Percentiles rank a stretch among this genome's conserved stretches.
Conservation (phyloP, 2,113 vertebrate genomes). For the Oreochromis tanganicae region DNA sequence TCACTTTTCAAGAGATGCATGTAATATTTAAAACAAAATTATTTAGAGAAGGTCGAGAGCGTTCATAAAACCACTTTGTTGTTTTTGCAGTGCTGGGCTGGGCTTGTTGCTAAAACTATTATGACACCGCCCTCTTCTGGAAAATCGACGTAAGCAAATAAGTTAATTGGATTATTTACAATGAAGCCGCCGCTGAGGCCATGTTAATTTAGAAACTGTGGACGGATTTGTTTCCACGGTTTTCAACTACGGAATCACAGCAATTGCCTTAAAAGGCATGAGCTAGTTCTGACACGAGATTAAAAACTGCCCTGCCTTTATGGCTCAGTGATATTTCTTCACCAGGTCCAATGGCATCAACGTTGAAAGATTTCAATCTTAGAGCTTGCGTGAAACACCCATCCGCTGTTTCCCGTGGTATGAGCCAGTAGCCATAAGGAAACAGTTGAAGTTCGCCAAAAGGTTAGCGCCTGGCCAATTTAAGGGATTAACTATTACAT, state of each 20-base stretch:
- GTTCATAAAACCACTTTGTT: background rate
- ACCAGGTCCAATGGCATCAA: background rate
- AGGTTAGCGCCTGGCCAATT: background rate
- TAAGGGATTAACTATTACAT: background rate
- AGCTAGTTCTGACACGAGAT: background rate
- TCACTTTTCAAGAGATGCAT: background rate
- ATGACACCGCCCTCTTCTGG: conserved; percentile 70
- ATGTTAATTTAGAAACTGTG: background rate
- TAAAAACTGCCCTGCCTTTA: background rate
- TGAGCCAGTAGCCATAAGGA: background rate
- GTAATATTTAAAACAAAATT: background rate
- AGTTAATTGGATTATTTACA: conserved; percentile 47
- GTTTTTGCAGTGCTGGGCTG: background rate
- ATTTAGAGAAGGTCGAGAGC: background rate
- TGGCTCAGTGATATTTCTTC: background rate
- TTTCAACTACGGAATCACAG: background rate
- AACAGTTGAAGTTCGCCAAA: background rate
- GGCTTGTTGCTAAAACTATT: conserved; percentile 35
- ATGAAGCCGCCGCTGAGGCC: background rate
- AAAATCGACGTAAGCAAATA: conserved; percentile 36
- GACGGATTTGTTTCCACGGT: background rate
- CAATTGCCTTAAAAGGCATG: background rate
- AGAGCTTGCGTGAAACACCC: background rate
- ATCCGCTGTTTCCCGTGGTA: background rate
- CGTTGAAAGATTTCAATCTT: conserved; percentile 3